Evolutionary conservation across 37 sponge, comb jelly and placozoan genomes (phyloP), one percentile per base, ranked within the genome.

Genomic region (Oopsacas minuta): DNA sequence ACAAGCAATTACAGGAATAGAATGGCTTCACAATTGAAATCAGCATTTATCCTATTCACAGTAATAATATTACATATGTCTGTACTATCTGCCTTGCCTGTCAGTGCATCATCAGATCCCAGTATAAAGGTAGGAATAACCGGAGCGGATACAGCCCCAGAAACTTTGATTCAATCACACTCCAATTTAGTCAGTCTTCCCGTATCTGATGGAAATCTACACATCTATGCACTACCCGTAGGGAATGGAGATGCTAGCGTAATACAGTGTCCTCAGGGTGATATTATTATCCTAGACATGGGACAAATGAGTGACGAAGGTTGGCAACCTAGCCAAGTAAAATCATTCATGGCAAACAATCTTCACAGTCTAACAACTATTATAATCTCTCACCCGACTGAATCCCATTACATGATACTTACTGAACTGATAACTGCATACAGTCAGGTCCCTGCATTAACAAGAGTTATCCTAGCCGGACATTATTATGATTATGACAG

Each of bases 221-320:
- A 83, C 0, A 39, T 88, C 0, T 85, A 82, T 36, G 85, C 86
- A 28, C 83, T 88, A 20, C 88, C 88, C 12, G 85, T 88, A 0
- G 88, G 88, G 0, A 85, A 88, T 46, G 88, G 88, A 35, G 88
- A 88, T 38, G 81, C 85, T 36, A 88, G 82, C 35, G 42, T 88
- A 0, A 88, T 88, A 32, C 37, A 82, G 46, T 88, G 88, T 85
- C 85, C 83, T 23, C 85, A 86, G 8, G 39, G 88, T 7, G 39
- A 88, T 20, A 7, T 81, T 39, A 36, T 85, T 0, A 36, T 88
- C 35, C 36, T 85, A n/a, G 88, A 88, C 75, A 36, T 49, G 30
- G 88, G 88, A 17, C 82, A 82, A 0, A 35, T 10, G 69, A 81
- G 82, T n/a, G 85, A 46, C 39, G 84, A 75, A 23, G 82, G 81